Evolutionary conservation across 2,797 vertebrate genomes (phyloP).

Genomic region (Heterohyrax brucei): DNA sequence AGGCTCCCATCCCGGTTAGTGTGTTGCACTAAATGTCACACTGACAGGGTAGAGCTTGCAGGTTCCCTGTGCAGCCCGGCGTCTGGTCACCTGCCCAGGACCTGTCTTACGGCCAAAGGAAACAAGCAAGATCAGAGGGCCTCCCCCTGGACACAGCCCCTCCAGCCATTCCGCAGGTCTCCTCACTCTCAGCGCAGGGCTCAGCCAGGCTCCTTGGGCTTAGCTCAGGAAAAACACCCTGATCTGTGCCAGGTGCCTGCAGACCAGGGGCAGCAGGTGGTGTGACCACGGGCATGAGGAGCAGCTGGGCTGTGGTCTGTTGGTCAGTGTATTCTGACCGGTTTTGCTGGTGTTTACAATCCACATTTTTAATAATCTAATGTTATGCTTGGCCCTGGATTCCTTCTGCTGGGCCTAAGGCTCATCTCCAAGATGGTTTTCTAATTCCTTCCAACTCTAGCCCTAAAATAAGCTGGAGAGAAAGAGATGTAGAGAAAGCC

Average conservation of each 20-base stretch:
- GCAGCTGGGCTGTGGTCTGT: conserved; percentile 80
- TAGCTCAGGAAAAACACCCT: conserved; percentile 67
- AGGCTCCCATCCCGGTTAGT: not conserved
- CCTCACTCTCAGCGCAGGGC: conserved; percentile 1
- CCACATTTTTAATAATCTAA: conserved; percentile 91
- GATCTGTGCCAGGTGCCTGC: conserved; percentile 15
- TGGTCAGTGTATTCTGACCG: conserved; percentile 84
- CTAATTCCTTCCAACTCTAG: conserved; percentile 79
- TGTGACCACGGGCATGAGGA: conserved; percentile 49
- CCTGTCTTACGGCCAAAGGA: not conserved
- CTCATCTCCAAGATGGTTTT: conserved; percentile 86
- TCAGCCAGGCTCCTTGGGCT: conserved; percentile 51
- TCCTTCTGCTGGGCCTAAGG: conserved; percentile 88
- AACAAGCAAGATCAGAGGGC: not conserved
- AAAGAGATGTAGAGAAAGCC: not conserved
- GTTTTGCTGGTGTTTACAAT: conserved; percentile 90
- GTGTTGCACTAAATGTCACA: not conserved
- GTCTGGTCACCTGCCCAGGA: not conserved
- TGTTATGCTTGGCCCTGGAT: conserved; percentile 90
- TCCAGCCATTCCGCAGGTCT: not conserved
- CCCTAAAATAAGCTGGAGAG: conserved; percentile 18
- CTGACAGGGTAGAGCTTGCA: not conserved
- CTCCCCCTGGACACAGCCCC: not conserved
- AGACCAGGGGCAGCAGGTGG: conserved; percentile 69
- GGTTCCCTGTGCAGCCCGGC: not conserved